Conservation (phyloP, 1,140 invertebrate species). For the Anadara kagoshimensis region DNA sequence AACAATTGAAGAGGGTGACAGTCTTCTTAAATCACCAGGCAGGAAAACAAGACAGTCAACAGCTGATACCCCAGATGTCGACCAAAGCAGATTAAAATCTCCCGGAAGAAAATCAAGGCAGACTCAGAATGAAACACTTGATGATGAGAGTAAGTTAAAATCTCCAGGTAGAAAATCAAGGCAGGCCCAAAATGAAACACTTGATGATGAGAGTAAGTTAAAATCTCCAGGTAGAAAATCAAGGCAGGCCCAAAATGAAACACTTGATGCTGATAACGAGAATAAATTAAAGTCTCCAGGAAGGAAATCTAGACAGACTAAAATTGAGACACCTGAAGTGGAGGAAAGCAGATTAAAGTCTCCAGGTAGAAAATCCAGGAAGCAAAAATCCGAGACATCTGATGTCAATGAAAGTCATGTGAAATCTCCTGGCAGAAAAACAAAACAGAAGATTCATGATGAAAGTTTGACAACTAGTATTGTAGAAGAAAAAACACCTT, state of each 20-base stretch:
- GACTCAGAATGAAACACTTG: neutral
- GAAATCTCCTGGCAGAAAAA: neutral
- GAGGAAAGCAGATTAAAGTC: neutral
- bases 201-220: neutral
- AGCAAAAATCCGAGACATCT: neutral
- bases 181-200: neutral
- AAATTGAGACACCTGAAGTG: neutral
- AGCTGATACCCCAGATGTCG: neutral
- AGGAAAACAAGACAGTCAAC: neutral
- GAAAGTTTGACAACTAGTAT: no score
- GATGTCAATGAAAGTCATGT: neutral
- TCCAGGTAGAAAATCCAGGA: neutral
- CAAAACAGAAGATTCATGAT: no score
- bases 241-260: neutral
- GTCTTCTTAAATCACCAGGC: constrained; percentile 3
- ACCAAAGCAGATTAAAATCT: neutral
- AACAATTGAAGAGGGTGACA: neutral
- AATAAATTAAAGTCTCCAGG: neutral
- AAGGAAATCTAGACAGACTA: neutral
- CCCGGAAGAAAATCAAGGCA: neutral
- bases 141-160: neutral
- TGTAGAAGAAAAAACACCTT: no score
- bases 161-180: neutral
- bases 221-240: constrained; percentile 2
- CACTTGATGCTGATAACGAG: neutral